A percentile compares a stretch with the other conserved stretches of the same genome.
Evolutionary conservation across 2,113 vertebrate genomes (phyloP).

Genomic region (Nothocercus julius): DNA sequence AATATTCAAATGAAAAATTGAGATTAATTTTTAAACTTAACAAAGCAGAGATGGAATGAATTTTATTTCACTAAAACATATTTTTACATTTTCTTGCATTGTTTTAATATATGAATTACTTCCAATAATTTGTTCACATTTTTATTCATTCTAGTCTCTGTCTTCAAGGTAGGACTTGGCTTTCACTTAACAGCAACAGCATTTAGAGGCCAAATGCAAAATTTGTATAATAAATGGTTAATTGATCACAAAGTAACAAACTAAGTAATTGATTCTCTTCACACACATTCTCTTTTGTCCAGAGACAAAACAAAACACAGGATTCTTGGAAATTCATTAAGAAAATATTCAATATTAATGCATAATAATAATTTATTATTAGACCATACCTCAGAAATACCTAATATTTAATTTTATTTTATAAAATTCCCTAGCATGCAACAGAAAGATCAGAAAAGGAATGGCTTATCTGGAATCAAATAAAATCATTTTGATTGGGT

Average conservation of each 20-base stretch:
- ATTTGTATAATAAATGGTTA: not conserved
- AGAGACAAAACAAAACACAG: not conserved
- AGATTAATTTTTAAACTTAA: not conserved
- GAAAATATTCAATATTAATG: not conserved
- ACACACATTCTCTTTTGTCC: too few species aligned
- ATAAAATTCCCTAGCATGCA: too few species aligned
- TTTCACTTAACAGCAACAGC: not conserved
- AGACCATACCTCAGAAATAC: not conserved
- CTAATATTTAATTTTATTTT: too few species aligned
- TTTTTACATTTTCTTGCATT: too few species aligned
- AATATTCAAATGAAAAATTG: not conserved
- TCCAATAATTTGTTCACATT: not conserved
- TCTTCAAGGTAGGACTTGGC: not conserved
- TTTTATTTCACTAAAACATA: not conserved
- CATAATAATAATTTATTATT: not conserved
- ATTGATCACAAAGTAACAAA: not conserved
- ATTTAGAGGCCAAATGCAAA: not conserved
- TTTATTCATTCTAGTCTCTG: not conserved
- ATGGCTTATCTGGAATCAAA: too few species aligned
- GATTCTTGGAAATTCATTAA: not conserved
- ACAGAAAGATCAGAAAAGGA: too few species aligned
- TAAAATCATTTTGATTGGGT: too few species aligned
- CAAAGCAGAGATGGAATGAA: not conserved
- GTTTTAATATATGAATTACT: not conserved
- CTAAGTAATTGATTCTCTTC: not conserved